These are phyloP conservation scores for Zaprionus kolodkinae DNA, from an alignment of 1,140 invertebrate species.

Conservation along the genomic window DNA sequence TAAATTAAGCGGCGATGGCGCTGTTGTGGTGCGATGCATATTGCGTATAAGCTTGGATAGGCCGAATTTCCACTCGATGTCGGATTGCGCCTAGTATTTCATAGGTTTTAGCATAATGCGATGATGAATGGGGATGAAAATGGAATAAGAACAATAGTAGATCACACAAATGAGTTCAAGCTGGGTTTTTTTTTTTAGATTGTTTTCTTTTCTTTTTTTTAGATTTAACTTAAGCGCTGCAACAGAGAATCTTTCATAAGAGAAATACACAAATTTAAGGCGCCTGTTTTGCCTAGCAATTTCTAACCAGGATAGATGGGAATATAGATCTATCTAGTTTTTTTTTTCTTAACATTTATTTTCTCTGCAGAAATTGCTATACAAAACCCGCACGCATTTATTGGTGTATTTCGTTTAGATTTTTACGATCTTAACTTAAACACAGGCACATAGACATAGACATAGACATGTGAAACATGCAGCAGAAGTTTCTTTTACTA, in stretches of 20 bases:
- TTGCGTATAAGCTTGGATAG: conserved; percentile 98
- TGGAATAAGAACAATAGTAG: conserved; percentile 70
- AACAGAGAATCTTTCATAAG: conserved; percentile 57
- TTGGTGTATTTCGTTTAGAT: conserved; percentile 61
- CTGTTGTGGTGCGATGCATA: conserved; percentile 99
- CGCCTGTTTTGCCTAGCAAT: conserved; percentile 65
- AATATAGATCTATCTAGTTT: background rate
- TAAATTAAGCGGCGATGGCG: conserved; percentile 98
- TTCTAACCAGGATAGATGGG: conserved; percentile 13
- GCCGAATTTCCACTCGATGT: conserved; percentile 99
- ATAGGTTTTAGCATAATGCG: conserved; percentile 59
- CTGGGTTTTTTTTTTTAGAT: conserved; percentile 25
- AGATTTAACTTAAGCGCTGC: conserved; percentile 76
- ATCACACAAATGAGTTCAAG: conserved; percentile 57
- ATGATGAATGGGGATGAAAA: conserved; percentile 39
- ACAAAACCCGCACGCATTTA: conserved; percentile 67
- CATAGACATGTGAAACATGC: conserved; percentile 62
- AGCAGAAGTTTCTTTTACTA: conserved; percentile 25
- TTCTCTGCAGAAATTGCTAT: conserved; percentile 47
- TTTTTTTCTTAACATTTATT: background rate
- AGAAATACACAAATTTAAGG: conserved; percentile 69
- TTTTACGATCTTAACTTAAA: conserved; percentile 46
- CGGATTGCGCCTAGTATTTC: conserved; percentile 95
- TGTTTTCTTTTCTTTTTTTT: conserved; percentile 16
- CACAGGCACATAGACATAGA: conserved; percentile 54